phyloP scores from a whole-genome alignment of 2,888 invertebrate genomes.

The Diaprepes abbreviatus region DNA sequence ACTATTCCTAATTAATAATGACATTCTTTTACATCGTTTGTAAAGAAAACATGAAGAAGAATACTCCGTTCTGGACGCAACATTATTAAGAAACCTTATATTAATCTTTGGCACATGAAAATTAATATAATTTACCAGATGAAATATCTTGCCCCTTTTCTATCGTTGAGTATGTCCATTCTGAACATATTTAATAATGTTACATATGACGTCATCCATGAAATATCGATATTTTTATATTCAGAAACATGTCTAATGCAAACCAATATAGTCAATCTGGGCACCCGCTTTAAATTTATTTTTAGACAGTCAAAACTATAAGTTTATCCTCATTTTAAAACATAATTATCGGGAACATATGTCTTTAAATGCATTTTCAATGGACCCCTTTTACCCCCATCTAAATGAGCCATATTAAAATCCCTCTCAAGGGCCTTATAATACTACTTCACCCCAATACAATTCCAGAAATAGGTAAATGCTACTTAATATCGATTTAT shows the following conservation, averaged over 20 bases:
- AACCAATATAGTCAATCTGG: neutral
- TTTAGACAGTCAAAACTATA: constrained; percentile 21
- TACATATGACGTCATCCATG: no score
- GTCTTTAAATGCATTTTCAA: constrained; percentile 39
- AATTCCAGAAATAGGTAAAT: constrained; percentile 59
- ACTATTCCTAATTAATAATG: no score
- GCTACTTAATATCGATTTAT: constrained; percentile 53
- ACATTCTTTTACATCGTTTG: no score
- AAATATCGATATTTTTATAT: no score
- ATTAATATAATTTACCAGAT: no score
- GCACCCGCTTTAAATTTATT: constrained; percentile 11
- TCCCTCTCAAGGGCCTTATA: constrained; percentile 36
- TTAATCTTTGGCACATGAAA: no score
- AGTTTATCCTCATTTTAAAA: constrained; percentile 16
- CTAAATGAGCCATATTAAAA: constrained; percentile 46
- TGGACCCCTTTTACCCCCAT: constrained; percentile 37
- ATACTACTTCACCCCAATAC: constrained; percentile 35
- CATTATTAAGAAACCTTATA: no score
- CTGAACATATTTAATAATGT: no score
- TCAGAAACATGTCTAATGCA: neutral
- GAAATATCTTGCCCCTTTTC: no score
- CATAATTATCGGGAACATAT: constrained; percentile 33
- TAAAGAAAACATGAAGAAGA: no score
- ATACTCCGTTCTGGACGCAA: no score
- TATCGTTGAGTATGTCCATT: no score